Conservation (phyloP, 2,113 vertebrate genomes). For the Speoplatyrhinus poulsoni region DNA sequence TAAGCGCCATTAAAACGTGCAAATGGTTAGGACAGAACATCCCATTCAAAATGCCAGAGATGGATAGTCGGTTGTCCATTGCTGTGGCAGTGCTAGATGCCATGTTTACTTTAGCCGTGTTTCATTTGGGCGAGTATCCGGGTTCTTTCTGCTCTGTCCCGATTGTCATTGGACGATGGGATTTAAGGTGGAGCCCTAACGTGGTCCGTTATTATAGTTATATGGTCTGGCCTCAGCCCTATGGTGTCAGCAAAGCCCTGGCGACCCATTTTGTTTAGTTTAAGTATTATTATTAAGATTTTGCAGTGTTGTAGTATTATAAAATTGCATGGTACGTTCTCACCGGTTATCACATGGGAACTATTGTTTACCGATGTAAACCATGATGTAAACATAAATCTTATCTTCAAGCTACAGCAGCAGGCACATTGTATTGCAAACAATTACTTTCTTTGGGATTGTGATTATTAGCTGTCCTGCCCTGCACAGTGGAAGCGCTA, state of each 20-base stretch:
- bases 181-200: conserved; percentile 46
- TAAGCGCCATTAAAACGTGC: conserved; percentile 58
- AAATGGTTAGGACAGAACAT: conserved; percentile 56
- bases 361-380: too few species aligned
- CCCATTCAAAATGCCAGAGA: conserved; percentile 56
- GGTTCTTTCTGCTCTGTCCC: conserved; percentile 16
- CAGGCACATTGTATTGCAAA: too few species aligned
- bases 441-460: too few species aligned
- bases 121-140: conserved; percentile 1
- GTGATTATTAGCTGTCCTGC: too few species aligned
- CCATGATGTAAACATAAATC: too few species aligned
- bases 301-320: not conserved
- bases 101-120: conserved; percentile 47
- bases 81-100: conserved; percentile 40
- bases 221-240: too few species aligned
- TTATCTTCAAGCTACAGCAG: too few species aligned
- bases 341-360: not conserved
- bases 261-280: not conserved
- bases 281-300: not conserved
- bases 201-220: conserved; percentile 34
- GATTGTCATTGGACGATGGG: conserved; percentile 32
- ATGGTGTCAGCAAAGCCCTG: too few species aligned
- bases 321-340: not conserved
- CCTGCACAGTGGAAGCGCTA: too few species aligned
- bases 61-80: conserved; percentile 31